Base-by-base conservation (phyloP, 2,797 vertebrate species). In the Neosilurus hyrtlii region DNA sequence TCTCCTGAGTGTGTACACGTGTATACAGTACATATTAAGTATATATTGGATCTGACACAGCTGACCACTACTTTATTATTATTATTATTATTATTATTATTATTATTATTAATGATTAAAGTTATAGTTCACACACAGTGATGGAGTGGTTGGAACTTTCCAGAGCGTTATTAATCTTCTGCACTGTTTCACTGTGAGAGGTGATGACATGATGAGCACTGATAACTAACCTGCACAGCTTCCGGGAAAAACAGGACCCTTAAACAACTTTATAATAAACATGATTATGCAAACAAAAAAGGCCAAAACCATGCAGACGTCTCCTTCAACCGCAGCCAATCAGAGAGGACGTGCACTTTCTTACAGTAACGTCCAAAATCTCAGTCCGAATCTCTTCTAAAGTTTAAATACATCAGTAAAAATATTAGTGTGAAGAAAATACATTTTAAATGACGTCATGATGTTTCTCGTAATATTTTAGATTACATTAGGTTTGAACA, bases 41-140 rank as follows among this genome's bases (percentile, higher is more conserved):
- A 43, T 43, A 43, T 68, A 8, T n/a, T 0, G 0, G 0, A 89
- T 91, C 91, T 94, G 91, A 90, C 79, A 16, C 67, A 82, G 78
- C 35, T 0, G 79, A 83, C 51, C 84, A 66, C 67, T 67, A 56
- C 15, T 12, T 56, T 66, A 18, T 59, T 59, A 7, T 62, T 62
- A 22, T 62, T 62, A 22, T 62, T 62, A 22, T 62, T n/a, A 4
- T 68, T 26, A 51, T 56, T 56, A 16, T 68, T 68, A 43, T 70
- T 70, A 20, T 68, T 68, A 9, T 68, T 59, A n/a, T 43, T 76
- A n/a, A n/a, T 4, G 20, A 26, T 57, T 57, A 0, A 26, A 54
- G 5, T 30, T 22, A 16, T 1, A 52, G 43, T 57, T 74, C 35
- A 56, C 54, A 35, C 26, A 35, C 24, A 30, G 37, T 43, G 10